Evolutionary conservation across 2,113 vertebrate genomes (phyloP).

Genomic region (Pangasianodon hypophthalmus): DNA sequence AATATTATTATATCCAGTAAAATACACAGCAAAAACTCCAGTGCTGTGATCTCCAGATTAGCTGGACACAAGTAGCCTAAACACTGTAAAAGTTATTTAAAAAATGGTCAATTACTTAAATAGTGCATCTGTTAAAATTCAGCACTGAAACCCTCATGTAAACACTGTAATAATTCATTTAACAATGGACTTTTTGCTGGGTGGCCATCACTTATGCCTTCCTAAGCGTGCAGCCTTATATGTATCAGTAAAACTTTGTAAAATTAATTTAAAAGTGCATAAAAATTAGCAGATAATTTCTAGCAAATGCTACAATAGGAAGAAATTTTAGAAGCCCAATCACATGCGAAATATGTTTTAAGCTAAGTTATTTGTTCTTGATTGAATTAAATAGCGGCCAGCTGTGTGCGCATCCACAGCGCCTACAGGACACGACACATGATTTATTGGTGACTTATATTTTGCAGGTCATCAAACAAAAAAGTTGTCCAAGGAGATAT

Average conservation of each 20-base stretch:
- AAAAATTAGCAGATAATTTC: not conserved
- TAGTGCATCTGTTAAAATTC: not conserved
- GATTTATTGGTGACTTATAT: constrained; percentile 26
- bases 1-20: constrained; percentile 2
- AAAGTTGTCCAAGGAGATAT: not conserved
- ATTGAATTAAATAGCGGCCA: not conserved
- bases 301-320: not conserved
- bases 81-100: constrained; percentile 3
- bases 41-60: not conserved
- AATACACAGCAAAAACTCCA: not conserved
- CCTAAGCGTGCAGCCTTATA: not conserved
- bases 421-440: not conserved
- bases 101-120: not conserved
- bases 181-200: not conserved
- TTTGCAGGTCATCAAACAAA: constrained; percentile 7
- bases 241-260: not conserved
- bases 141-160: not conserved
- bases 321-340: not conserved
- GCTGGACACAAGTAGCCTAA: not conserved
- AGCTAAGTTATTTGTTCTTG: not conserved
- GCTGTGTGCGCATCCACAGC: not conserved
- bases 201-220: not conserved
- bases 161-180: not conserved
- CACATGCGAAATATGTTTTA: not conserved
- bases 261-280: not conserved